phyloP scores from a whole-genome alignment of 2,797 vertebrate genomes.

The Brotula barbata region DNA sequence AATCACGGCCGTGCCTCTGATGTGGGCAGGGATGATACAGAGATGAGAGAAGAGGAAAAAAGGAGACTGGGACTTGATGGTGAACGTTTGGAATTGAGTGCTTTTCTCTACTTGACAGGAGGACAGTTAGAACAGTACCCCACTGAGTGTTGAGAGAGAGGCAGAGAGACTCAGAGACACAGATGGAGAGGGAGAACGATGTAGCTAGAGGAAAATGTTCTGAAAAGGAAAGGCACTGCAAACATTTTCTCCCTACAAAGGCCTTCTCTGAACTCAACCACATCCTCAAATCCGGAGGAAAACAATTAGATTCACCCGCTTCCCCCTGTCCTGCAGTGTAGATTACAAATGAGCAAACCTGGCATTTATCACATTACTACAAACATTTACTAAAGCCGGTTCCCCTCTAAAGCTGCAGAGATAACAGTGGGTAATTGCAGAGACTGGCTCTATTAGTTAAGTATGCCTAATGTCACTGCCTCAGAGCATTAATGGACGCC shows the following conservation, averaged over 20 bases:
- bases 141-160: constrained; percentile 55
- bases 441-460: constrained; percentile 85
- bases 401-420: constrained; percentile 78
- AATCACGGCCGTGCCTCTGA: constrained; percentile 68
- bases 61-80: constrained; percentile 53
- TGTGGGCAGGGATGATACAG: constrained; percentile 69
- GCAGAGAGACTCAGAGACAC: constrained; percentile 18
- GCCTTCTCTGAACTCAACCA: constrained; percentile 48
- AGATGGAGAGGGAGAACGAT: constrained; percentile 26
- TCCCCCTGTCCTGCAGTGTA: constrained; percentile 72
- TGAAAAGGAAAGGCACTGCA: constrained; percentile 32
- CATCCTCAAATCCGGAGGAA: constrained; percentile 65
- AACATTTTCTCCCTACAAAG: constrained; percentile 9
- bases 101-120: constrained; percentile 71
- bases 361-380: constrained; percentile 80
- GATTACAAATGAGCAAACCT: constrained; percentile 80
- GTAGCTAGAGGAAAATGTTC: constrained; percentile 48
- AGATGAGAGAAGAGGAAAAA: constrained; percentile 58
- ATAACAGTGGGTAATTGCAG: constrained; percentile 83
- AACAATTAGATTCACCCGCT: constrained; percentile 74
- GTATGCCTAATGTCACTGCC: constrained; percentile 84
- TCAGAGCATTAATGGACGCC: constrained; percentile 83
- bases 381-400: constrained; percentile 80
- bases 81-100: constrained; percentile 44
- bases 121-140: constrained; percentile 69